Evolutionary conservation across 2,888 invertebrate genomes (phyloP), one percentile per base, ranked within the genome.

Genomic region (Tinea pellionella): DNA sequence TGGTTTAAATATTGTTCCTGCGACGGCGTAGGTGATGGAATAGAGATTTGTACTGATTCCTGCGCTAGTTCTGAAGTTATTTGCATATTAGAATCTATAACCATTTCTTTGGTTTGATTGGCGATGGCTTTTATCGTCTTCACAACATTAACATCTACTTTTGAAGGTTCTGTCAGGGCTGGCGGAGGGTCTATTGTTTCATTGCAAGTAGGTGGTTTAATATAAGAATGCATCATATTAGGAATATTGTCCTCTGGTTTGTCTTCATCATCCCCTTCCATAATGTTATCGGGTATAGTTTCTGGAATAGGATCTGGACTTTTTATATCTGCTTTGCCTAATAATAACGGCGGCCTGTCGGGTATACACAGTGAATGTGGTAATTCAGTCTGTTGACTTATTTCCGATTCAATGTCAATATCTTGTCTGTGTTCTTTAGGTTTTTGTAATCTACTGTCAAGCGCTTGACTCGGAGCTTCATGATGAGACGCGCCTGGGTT

Each of bases 21-120:
- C 0, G 90, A 90, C 0, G 91, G 90, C 4, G 91, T 91, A 8
- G 91, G 91, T 0, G 91, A 91, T 0, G 91, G 91, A 65, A 91
- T 91, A 0, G 91, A 91, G 69, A 91, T 91, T 63, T 91, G 90
- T 18, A 91, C 90, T 0, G 90, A 91, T 68, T 91, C 90, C 60
- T 89, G 89, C 12, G 90, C 84, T 68, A 88, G 78, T 63, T 91
- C 91, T 1, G 86, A 84, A 1, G 88, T 83, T 63, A 85, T 85
- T 69, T 88, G 89, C 77, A 88, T 85, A 65, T 90, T 90, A 8
- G 88, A 88, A 64, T 87, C 85, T 62, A 89, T 88, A 3, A 89
- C 87, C 71, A 88, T 87, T 66, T 89, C 89, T 64, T 88, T 88
- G 0, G 89, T 89, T 69, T 88, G 88, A 67, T 88, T 89, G 18